Conservation (phyloP, 2,797 vertebrate species). For the Neopelma chrysocephalum region DNA sequence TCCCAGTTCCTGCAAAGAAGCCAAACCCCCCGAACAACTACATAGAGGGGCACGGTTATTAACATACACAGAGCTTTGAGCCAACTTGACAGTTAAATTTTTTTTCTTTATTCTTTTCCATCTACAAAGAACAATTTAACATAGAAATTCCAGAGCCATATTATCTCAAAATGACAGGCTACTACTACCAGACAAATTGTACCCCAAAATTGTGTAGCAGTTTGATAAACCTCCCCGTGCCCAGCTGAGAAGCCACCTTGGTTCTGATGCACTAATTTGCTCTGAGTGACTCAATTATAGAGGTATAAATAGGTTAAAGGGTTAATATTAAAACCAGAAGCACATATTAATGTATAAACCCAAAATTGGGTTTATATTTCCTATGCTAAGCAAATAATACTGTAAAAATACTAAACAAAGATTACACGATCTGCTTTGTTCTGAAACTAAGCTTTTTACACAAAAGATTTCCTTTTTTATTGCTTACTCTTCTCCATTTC, state of each 20-base stretch:
- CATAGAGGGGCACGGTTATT: neutral
- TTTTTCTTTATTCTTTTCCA: neutral
- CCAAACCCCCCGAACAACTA: neutral
- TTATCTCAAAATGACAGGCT: neutral
- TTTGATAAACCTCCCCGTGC: neutral
- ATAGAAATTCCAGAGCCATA: neutral
- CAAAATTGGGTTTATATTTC: neutral
- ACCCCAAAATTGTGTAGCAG: neutral
- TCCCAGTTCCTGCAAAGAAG: neutral
- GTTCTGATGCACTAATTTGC: neutral
- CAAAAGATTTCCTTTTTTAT: neutral
- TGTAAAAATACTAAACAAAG: neutral
- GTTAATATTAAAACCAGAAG: neutral
- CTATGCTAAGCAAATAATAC: neutral
- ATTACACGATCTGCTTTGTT: neutral
- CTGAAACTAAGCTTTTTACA: neutral
- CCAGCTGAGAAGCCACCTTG: rapidly evolving
- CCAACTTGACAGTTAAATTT: neutral
- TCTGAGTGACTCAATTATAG: neutral
- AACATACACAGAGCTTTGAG: neutral
- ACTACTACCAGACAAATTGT: neutral
- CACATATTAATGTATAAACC: neutral
- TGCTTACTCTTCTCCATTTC: neutral
- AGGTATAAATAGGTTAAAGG: neutral
- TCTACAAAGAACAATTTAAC: neutral